Base-by-base conservation (phyloP, 2,797 vertebrate genomes). In the Sparus aurata region DNA sequence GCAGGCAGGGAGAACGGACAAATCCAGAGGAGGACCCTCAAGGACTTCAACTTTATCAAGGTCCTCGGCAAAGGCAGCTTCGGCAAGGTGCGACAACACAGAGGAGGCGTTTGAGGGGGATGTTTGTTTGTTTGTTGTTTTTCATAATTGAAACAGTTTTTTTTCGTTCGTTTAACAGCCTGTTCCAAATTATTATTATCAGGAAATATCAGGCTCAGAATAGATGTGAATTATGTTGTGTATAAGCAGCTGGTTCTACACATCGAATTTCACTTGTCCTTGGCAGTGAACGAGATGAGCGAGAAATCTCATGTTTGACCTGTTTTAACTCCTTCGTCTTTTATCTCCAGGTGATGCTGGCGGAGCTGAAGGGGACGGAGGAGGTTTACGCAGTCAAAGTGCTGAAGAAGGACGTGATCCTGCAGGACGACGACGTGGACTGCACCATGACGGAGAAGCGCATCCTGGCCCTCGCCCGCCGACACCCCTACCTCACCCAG, bases 11-110 rank as follows among this genome's bases (percentile, higher is more conserved):
- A 98, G 94, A 97, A 98, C 8, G 97, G 98, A 17, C 96, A 98
- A 94, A 94, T 90, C 69, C 98, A 89, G 90, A 94, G 96, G 90
- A 96, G 96, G 94, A 97, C 87, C 82, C 96, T 99, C 46, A 96
- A 97, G 71, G 97, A 99, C 91, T 99, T 99, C 92, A 97, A 96
- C 89, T 98, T 99, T 85, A 99, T 99, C 93, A 99, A 99, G 95
- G 98, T 99, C 75, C 95, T 99, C 91, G 98, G 98, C 78, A 99
- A 99, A 94, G 98, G 98, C 95, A 99, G 98, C 94, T 99, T 99
- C 75, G 98, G 98, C 89, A 99, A 99, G 97, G 98, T 99, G 80
- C 18, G 82, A 0, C 43, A 2, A 52, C 55, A 1, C 34, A 0
- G 58, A 16, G 57, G 54, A 67, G 83, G 77, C 43, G 64, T 63